phyloP scores from a whole-genome alignment of 2,797 vertebrate species.

The Gymnothorax reevesii region DNA sequence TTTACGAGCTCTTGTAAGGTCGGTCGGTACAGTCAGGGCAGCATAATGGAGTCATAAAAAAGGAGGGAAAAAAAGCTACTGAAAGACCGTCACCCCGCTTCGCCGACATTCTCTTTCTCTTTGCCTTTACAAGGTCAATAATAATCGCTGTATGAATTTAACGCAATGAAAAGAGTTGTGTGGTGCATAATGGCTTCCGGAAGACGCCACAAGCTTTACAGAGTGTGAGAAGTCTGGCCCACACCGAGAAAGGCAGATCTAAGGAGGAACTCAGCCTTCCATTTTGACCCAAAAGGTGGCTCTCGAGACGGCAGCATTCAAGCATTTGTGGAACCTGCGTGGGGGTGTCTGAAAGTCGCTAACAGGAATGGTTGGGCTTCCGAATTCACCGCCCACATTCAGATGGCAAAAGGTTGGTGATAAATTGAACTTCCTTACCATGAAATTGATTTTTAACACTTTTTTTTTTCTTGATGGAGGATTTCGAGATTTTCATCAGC shows the following conservation, averaged over 20 bases:
- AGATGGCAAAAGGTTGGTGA: conserved; percentile 17
- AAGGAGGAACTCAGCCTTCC: not conserved
- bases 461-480: not conserved
- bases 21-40: conserved; percentile 28
- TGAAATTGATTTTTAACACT: conserved; percentile 13
- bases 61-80: not conserved
- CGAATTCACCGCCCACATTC: not conserved
- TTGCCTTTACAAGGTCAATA: conserved; percentile 39
- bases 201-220: not conserved
- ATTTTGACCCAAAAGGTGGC: not conserved
- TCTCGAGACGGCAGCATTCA: not conserved
- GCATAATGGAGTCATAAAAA: conserved; percentile 49
- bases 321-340: not conserved
- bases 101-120: not conserved
- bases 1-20: conserved; percentile 48
- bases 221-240: not conserved
- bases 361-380: not conserved
- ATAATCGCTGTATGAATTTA: conserved; percentile 24
- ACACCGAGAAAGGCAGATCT: not conserved
- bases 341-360: not conserved
- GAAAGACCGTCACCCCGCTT: not conserved
- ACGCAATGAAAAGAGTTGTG: conserved; percentile 4
- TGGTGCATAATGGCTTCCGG: not conserved
- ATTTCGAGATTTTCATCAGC: not conserved
- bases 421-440: conserved; percentile 20